Evolutionary conservation across 2,797 vertebrate species (phyloP), one percentile per base, ranked within the genome.

Genomic region (Choloepus didactylus): DNA sequence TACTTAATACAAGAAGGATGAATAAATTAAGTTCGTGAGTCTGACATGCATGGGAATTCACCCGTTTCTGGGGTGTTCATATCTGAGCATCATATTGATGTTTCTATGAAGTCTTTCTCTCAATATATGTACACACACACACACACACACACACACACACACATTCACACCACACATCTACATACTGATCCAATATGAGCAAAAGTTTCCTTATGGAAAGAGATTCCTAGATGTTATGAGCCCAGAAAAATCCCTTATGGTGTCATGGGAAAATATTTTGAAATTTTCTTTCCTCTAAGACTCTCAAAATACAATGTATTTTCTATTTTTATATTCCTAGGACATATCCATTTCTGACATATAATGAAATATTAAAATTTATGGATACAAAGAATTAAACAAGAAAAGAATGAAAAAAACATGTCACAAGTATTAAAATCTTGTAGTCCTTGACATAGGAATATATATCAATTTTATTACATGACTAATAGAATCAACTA

Each of bases 241-340:
- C 59, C n/a, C 27, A 29, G 35, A 87, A 93, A 90, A 3, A 66
- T 49, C 73, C 6, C 25, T 66, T 14, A 25, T 8, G 46, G 38
- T 77, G 62, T 92, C 6, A 44, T 14, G 49, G 41, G 12, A 56
- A 70, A 84, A 79, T 70, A 77, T 67, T 18, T 72, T 56, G 35
- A 70, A 84, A 79, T 89, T 94, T n/a, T 44, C 85, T 23, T 49
- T 49, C 31, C 3, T 81, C 16, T 87, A 73, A 84, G 29, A 81
- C 3, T 19, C 67, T 72, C 81, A 80, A 87, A 56, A 41, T 80
- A 29, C 3, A 14, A 73, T 18, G 5, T 15, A 41, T 7, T 80
- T 72, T 54, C 38, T 59, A 60, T 79, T 44, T 85, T 91, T 89
- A 64, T 76, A 76, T 56, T 92, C 64, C 15, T 25, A 62, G 25